These are phyloP conservation scores for Celastrina argiolus DNA, from an alignment of 2,888 invertebrate genomes.

Conservation along the genomic window DNA sequence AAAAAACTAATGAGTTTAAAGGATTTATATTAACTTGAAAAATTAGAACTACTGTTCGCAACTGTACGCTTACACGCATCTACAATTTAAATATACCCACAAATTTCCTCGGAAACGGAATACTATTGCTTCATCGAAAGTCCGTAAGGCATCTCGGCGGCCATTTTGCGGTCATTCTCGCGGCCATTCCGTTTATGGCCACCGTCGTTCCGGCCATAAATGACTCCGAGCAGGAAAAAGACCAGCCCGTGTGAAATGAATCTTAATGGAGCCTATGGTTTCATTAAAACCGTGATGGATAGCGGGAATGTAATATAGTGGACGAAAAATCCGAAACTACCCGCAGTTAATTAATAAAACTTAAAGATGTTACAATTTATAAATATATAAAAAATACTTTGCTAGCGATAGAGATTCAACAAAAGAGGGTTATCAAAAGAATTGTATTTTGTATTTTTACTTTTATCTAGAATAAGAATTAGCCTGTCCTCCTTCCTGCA, in stretches of 20 bases:
- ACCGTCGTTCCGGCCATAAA: constrained; percentile 46
- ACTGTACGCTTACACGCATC: constrained; percentile 35
- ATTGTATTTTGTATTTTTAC: no score
- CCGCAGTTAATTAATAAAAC: background rate
- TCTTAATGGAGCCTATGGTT: constrained; percentile 54
- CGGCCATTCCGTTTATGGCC: constrained; percentile 57
- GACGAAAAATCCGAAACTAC: constrained; percentile 24
- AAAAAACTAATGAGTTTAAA: no score
- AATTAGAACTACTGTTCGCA: background rate
- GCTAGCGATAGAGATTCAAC: no score
- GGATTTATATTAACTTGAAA: background rate
- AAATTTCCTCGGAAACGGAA: constrained; percentile 38
- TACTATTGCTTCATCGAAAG: constrained; percentile 46
- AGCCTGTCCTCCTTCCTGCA: no score
- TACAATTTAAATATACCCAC: constrained; percentile 39
- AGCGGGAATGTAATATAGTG: constrained; percentile 32
- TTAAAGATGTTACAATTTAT: background rate
- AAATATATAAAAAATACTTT: no score
- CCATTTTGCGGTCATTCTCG: constrained; percentile 43
- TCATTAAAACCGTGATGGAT: constrained; percentile 48
- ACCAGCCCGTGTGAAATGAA: constrained; percentile 46
- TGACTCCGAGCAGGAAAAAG: constrained; percentile 48
- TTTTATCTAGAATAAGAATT: no score
- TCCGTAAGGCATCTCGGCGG: constrained; percentile 47
- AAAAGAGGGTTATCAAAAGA: no score